Evolutionary conservation across 2,888 invertebrate species (phyloP).

Genomic region (Leuctra nigra): DNA sequence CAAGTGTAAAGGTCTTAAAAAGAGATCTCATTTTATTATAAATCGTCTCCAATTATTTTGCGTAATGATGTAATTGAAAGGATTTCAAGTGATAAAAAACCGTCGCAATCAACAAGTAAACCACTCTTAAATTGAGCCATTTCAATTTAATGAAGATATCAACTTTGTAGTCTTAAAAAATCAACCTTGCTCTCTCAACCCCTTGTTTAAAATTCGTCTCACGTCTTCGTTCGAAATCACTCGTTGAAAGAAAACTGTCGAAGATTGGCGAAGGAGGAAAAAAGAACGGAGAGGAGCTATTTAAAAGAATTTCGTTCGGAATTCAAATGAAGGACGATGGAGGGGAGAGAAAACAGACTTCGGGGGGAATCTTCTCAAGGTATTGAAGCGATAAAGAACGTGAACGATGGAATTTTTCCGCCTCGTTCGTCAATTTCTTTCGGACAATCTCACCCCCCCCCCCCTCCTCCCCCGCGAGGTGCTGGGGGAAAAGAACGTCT

Average conservation of each 20-base stretch:
- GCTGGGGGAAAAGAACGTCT: not conserved
- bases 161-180: slow-evolving; percentile 5
- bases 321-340: slow-evolving; percentile 23
- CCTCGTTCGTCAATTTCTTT: slow-evolving; percentile 25
- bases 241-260: slow-evolving; percentile 14
- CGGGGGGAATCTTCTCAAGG: slow-evolving; percentile 14
- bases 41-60: too few relatives aligned
- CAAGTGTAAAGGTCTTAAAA: too few relatives aligned
- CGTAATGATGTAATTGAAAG: too few relatives aligned
- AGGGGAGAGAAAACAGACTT: not conserved
- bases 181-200: slow-evolving; percentile 5
- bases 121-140: slow-evolving; percentile 5
- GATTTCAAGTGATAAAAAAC: too few relatives aligned
- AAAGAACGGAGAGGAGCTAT: slow-evolving; percentile 12
- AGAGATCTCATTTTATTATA: too few relatives aligned
- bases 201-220: slow-evolving; percentile 17
- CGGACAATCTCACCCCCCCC: slow-evolving; percentile 16
- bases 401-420: slow-evolving; percentile 23
- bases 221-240: slow-evolving; percentile 22
- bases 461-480: not conserved
- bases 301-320: slow-evolving; percentile 23
- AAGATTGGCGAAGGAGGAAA: slow-evolving; percentile 23
- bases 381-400: slow-evolving; percentile 21
- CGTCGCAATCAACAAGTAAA: slow-evolving; percentile 2
- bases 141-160: slow-evolving; percentile 13